Evolutionary conservation across 2,113 vertebrate species (phyloP).

Genomic region (Gobiocypris rarus): DNA sequence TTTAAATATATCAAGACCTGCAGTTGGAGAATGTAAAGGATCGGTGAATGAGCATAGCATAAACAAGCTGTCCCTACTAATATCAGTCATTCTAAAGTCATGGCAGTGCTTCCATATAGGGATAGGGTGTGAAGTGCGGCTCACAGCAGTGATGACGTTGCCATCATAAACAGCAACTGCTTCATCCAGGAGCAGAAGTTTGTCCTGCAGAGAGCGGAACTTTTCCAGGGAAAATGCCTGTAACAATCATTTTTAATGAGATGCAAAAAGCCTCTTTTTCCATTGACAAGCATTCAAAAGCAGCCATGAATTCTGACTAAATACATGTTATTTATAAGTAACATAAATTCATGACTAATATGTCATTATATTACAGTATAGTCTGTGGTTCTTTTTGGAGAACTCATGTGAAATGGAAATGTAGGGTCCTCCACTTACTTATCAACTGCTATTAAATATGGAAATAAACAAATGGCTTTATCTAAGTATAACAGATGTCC

Average conservation of each 20-base stretch:
- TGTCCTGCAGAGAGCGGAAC: constrained; percentile 92
- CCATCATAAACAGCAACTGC: constrained; percentile 87
- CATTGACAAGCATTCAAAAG: background rate
- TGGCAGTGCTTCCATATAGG: background rate
- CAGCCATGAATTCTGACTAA: background rate
- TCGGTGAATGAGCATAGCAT: background rate
- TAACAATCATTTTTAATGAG: background rate
- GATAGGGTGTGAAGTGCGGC: constrained; percentile 48
- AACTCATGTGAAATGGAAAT: background rate
- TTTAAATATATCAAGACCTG: constrained; percentile 94
- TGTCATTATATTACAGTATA: background rate
- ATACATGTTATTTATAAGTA: background rate
- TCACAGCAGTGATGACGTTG: constrained; percentile 92
- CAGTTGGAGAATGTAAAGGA: constrained; percentile 20
- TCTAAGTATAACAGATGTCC: background rate
- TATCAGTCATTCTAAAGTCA: background rate
- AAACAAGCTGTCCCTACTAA: background rate
- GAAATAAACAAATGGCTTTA: background rate
- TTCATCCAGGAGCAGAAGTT: constrained; percentile 87
- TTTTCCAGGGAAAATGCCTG: constrained; percentile 87
- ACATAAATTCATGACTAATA: background rate
- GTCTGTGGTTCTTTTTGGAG: background rate
- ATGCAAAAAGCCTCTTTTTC: background rate
- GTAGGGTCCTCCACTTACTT: background rate
- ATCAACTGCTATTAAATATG: background rate